Evolutionary conservation across 2,797 vertebrate species (phyloP), one percentile per base, ranked within the genome.

Genomic region (Rhinella marina): DNA sequence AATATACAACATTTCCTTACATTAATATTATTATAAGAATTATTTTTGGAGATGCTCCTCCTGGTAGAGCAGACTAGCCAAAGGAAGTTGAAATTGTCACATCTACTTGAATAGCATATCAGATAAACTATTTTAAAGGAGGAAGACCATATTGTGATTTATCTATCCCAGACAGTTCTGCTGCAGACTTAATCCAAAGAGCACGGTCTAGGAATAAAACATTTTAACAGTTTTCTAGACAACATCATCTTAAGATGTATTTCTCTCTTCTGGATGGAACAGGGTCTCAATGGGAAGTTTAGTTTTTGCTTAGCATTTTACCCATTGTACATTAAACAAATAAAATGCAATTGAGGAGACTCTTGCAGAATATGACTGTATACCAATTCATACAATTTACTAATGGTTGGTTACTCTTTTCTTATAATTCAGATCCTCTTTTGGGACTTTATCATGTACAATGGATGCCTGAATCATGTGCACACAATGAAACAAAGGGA

Each of bases 391-490:
- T 66, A 6, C 57, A 59, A 62, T 25, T 81, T 52, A 68, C 79
- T 41, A 59, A 32, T 80, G 17, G 21, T 81, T 41, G 12, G 29
- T 12, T 29, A 6, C n/a, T 78, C 32, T 70, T 95, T 89, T 73
- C 23, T 86, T 25, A 90, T 75, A 3, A 66, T 23, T 87, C 92
- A 98, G 97, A 97, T 91, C 89, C 94, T 23, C 50, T 92, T 0
- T 91, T 95, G 87, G 94, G 92, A 72, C 96, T 94, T 0, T 98
- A 97, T 90, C 97, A 97, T 0, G 96, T 99, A 87, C 97, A 96
- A 90, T 99, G 97, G 97, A 93, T 94, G 23, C 95, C 96, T 0
- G 97, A 99, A 91, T 95, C 94, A 90, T 99, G 98, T 91, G 91
- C 92, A 88, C 95, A 97, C 92, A 99, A 99, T 27, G 93, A 95